Conservation (phyloP, 2,113 vertebrate species). For the Climacteris rufus region DNA sequence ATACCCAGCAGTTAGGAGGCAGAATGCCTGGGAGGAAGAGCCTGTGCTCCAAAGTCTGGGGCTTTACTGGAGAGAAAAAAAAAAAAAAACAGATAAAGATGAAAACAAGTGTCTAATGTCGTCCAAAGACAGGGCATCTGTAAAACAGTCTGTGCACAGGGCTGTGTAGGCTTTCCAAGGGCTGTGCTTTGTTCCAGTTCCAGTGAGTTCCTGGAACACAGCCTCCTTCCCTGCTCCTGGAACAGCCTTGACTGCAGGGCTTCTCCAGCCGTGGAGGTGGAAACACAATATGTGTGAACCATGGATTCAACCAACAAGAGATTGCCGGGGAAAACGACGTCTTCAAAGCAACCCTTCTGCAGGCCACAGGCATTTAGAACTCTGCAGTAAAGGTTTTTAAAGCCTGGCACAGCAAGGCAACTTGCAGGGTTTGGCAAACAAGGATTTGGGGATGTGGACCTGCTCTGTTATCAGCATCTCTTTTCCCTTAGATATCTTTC, state of each 20-base stretch:
- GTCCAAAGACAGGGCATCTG: constrained; percentile 57
- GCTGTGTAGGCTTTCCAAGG: constrained; percentile 59
- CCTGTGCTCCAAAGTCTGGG: not conserved
- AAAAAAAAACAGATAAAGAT: not conserved
- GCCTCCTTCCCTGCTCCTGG: constrained; percentile 64
- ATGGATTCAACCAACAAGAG: not conserved
- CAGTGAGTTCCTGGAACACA: constrained; percentile 60
- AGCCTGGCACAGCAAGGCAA: constrained; percentile 6
- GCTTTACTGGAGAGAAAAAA: not conserved
- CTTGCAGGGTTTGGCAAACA: not conserved
- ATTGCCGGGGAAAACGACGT: not conserved
- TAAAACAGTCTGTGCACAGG: constrained; percentile 45
- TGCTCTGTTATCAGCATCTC: constrained; percentile 3
- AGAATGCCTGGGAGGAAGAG: constrained; percentile 16
- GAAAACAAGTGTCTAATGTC: constrained; percentile 43
- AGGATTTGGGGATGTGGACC: not conserved
- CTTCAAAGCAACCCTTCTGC: constrained; percentile 15
- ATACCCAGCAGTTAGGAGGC: not conserved
- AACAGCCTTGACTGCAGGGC: constrained; percentile 52
- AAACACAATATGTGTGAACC: constrained; percentile 39
- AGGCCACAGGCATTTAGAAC: not conserved
- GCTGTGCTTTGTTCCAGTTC: constrained; percentile 68
- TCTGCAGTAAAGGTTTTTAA: not conserved
- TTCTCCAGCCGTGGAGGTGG: constrained; percentile 56
- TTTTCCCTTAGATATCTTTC: constrained; percentile 15